Conservation (phyloP, 1,140 invertebrate species). For the Orchesella cincta region DNA sequence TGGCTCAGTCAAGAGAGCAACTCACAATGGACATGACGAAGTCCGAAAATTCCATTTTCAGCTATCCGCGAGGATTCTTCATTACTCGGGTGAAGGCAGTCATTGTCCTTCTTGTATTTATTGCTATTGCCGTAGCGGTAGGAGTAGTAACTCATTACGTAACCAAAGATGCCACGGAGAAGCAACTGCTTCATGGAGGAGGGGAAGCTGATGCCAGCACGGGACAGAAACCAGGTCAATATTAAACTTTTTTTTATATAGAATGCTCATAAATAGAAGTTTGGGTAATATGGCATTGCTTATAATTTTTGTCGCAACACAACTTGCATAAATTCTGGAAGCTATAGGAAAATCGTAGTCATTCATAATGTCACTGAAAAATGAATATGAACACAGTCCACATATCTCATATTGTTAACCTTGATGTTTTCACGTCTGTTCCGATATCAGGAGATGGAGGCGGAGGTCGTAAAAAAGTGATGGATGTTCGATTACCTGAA, state of each 20-base stretch:
- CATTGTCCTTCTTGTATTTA: conserved; percentile 27
- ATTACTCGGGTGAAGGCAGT: conserved; percentile 40
- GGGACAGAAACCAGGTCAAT: background rate
- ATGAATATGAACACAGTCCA: too few relatives aligned
- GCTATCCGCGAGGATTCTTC: conserved; percentile 41
- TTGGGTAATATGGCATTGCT: too few relatives aligned
- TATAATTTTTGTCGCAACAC: too few relatives aligned
- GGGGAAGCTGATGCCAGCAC: conserved; percentile 4
- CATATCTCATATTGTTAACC: too few relatives aligned
- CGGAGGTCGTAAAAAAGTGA: conserved; percentile 36
- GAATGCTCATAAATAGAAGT: too few relatives aligned
- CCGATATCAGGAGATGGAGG: too few relatives aligned
- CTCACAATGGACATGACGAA: conserved; percentile 49
- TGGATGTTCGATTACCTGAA: conserved; percentile 68
- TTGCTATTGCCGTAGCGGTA: conserved; percentile 31
- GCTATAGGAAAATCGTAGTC: too few relatives aligned
- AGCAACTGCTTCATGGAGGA: background rate
- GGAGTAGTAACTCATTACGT: conserved; percentile 45
- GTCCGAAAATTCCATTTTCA: conserved; percentile 48
- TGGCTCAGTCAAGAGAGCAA: conserved; percentile 48
- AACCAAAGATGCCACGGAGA: conserved; percentile 20
- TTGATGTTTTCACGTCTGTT: too few relatives aligned
- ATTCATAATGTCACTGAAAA: too few relatives aligned
- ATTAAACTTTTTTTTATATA: too few relatives aligned
- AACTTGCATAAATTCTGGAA: too few relatives aligned